Percentiles rank a stretch among this genome's conserved stretches.
phyloP scores from a whole-genome alignment of 2,113 vertebrate species.

The Danionella cerebrum region DNA sequence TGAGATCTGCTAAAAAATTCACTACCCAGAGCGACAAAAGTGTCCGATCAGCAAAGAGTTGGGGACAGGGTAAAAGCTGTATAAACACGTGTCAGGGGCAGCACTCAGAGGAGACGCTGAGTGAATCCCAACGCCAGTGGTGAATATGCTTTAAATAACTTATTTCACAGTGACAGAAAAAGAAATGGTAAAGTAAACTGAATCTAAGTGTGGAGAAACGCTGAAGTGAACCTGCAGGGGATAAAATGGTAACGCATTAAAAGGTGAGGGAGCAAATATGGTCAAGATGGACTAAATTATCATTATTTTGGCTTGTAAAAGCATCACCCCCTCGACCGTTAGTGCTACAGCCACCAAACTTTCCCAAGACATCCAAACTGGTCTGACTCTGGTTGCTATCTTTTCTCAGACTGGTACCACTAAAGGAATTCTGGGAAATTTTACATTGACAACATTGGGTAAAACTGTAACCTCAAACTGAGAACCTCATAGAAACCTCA shows the following conservation, averaged over 20 bases:
- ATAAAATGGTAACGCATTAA: background rate
- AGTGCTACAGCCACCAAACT: no score
- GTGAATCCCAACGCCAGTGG: slow-evolving; percentile 25
- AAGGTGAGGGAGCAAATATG: background rate
- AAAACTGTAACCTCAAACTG: no score
- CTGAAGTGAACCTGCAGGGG: background rate
- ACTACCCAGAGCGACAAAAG: slow-evolving; percentile 36
- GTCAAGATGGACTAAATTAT: no score
- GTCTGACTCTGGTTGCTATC: no score
- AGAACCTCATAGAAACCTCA: no score
- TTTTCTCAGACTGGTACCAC: no score
- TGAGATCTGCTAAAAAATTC: slow-evolving; percentile 46
- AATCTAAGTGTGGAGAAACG: background rate
- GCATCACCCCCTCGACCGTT: no score
- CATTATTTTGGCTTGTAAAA: no score
- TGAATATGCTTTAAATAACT: slow-evolving; percentile 45
- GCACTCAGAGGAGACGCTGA: background rate
- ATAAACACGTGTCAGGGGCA: slow-evolving; percentile 30
- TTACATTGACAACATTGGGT: no score
- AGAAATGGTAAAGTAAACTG: slow-evolving; percentile 4
- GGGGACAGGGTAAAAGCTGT: slow-evolving; percentile 44
- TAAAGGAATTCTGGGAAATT: no score
- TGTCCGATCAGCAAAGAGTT: slow-evolving; percentile 45
- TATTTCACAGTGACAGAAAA: slow-evolving; percentile 31
- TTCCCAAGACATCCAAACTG: no score